Evolutionary conservation across 1,140 invertebrate species (phyloP), one percentile per base, ranked within the genome.

Genomic region (Thaumetopoea pityocampa): DNA sequence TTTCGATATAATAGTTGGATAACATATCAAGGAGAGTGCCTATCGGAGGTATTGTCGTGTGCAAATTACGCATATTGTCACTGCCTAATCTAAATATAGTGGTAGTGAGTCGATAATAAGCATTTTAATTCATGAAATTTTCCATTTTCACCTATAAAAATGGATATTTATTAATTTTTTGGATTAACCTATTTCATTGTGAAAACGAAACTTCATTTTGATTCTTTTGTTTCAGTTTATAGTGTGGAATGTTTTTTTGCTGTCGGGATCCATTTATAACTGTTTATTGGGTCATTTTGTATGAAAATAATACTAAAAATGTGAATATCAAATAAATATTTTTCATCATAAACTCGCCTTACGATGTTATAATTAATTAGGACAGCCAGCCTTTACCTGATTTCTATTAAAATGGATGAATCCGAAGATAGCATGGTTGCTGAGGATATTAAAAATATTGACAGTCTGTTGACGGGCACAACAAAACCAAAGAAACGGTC

Each of bases 201-300:
- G 29, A 45, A 53, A 51, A 46, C 44, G 57, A 59, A 82, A 82
- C 76, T 82, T 80, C 49, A 70, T 76, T 83, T 79, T 29, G 64
- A 53, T 80, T 83, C 62, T 83, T 77, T 73, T 79, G 70, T 80
- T 79, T 68, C 70, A 83, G 68, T 52, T 15, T 29, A 41, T 30
- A 32, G 34, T 46, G 41, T 28, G 50, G 60, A 32, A 34, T 12
- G 22, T 23, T 40, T 51, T 58, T 30, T 51, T 53, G 44, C 29
- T 32, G 29, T 51, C 19, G 15, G 30, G 45, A 63, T 49, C 35
- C 20, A 30, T 52, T 56, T 56, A 45, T 37, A 33, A 26, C 11
- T 36, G 15, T 19, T 44, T 47, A 34, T 33, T 23, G 26, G 38
- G 46, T 37, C 37, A 51, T 40, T 51, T 51, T 18, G 30, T 48